Percentiles rank a stretch among this genome's conserved stretches.
Evolutionary conservation across 2,797 vertebrate species (phyloP).

Genomic region (Periophthalmus magnuspinnatus): DNA sequence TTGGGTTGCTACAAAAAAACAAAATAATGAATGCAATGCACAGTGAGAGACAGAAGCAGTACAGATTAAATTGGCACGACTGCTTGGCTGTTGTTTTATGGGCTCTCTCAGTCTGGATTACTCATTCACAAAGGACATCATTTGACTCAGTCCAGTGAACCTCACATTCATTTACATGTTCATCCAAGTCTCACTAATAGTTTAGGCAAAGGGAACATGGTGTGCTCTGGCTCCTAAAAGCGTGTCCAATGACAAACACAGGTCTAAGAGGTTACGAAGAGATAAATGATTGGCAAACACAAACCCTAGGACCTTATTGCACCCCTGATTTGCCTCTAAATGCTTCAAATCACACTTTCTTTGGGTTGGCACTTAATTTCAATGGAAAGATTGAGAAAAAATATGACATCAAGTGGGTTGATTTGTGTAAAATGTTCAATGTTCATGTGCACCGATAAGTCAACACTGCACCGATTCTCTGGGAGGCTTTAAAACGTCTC

Average conservation of each 20-base stretch:
- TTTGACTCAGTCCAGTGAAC: constrained; percentile 49
- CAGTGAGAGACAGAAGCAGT: constrained; percentile 12
- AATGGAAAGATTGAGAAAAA: not conserved
- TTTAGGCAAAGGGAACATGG: constrained; percentile 55
- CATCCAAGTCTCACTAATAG: constrained; percentile 66
- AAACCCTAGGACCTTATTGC: constrained; percentile 3
- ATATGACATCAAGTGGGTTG: too few relatives aligned
- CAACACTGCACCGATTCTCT: too few relatives aligned
- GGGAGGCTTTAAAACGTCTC: too few relatives aligned
- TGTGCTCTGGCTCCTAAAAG: constrained; percentile 58
- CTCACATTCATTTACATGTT: constrained; percentile 60
- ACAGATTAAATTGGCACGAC: constrained; percentile 39
- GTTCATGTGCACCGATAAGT: too few relatives aligned
- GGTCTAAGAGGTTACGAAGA: constrained; percentile 29
- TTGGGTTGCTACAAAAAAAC: constrained; percentile 79
- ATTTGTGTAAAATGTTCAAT: too few relatives aligned
- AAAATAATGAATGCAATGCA: constrained; percentile 10
- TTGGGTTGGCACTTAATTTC: too few relatives aligned
- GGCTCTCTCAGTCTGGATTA: constrained; percentile 60
- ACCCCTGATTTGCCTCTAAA: too few relatives aligned
- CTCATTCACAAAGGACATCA: constrained; percentile 67
- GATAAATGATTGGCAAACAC: constrained; percentile 56
- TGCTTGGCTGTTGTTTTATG: constrained; percentile 41
- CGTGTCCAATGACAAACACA: constrained; percentile 43
- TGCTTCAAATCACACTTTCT: too few relatives aligned